Conservation (phyloP, 2,797 vertebrate species). For the Gobio occitaniae region DNA sequence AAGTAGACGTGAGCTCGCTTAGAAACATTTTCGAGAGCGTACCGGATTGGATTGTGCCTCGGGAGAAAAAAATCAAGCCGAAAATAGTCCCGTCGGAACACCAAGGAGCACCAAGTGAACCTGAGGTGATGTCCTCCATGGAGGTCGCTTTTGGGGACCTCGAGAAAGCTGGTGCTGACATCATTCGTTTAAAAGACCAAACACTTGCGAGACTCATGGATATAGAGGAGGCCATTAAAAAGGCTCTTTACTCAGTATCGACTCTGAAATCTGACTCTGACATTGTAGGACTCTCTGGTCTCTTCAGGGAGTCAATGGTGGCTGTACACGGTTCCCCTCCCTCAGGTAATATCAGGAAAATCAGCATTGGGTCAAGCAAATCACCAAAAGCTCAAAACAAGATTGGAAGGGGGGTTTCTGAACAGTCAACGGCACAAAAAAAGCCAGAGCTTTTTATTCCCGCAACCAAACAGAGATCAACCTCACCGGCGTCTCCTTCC, state of each 20-base stretch:
- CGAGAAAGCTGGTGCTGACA: conserved; percentile 89
- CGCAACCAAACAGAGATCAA: conserved; percentile 69
- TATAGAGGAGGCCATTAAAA: conserved; percentile 91
- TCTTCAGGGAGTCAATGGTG: conserved; percentile 89
- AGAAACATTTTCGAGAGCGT: conserved; percentile 85
- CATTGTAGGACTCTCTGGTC: conserved; percentile 81
- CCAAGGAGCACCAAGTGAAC: conserved; percentile 61
- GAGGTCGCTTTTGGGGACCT: conserved; percentile 90
- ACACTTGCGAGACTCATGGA: conserved; percentile 89
- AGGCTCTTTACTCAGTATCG: conserved; percentile 92
- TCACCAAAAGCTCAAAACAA: conserved; percentile 67
- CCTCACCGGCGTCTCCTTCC: conserved; percentile 84
- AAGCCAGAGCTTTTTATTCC: conserved; percentile 59
- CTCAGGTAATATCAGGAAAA: conserved; percentile 79
- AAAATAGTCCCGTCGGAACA: conserved; percentile 60
- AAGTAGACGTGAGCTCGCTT: conserved; percentile 83
- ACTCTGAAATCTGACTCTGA: conserved; percentile 90
- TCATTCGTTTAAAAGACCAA: conserved; percentile 91
- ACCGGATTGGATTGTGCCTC: conserved; percentile 80
- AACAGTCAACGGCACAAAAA: conserved; percentile 38
- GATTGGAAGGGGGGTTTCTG: conserved; percentile 36
- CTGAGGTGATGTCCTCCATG: conserved; percentile 79
- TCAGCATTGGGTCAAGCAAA: conserved; percentile 84
- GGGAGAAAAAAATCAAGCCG: conserved; percentile 63
- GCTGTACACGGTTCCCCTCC: conserved; percentile 66